Conservation (phyloP, 2,888 invertebrate species). For the Aporophyla lueneburgensis region DNA sequence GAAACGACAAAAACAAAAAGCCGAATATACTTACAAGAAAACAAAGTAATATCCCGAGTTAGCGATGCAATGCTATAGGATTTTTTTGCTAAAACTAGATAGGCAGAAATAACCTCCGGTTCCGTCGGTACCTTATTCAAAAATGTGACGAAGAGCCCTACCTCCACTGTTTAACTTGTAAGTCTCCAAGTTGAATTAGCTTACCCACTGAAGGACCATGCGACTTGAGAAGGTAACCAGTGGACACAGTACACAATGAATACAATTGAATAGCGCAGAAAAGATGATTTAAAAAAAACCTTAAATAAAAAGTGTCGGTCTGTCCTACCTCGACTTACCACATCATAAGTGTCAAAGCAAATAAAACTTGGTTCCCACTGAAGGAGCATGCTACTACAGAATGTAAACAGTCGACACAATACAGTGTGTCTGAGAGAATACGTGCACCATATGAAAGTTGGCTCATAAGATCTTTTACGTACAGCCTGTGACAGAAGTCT, state of each 20-base stretch:
- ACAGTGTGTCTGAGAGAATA: conserved; percentile 45
- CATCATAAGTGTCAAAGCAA: neutral
- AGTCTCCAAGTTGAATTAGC: neutral
- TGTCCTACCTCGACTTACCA: neutral
- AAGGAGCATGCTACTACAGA: neutral
- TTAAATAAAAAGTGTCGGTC: neutral
- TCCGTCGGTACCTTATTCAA: too few relatives aligned
- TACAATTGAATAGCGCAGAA: neutral
- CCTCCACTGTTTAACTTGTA: neutral
- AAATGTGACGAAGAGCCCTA: neutral
- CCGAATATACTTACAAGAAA: too few relatives aligned
- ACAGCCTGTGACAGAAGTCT: conserved; percentile 45
- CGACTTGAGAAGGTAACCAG: neutral
- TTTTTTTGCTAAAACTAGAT: too few relatives aligned
- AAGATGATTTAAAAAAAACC: neutral
- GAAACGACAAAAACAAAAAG: too few relatives aligned
- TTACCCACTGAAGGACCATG: too few relatives aligned
- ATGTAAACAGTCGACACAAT: conserved; percentile 19
- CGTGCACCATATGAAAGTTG: conserved; percentile 54
- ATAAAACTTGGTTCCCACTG: neutral
- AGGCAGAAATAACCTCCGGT: too few relatives aligned
- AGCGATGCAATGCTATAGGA: too few relatives aligned
- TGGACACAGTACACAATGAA: neutral
- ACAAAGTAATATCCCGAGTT: too few relatives aligned
- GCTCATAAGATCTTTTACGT: conserved; percentile 47